Evolutionary conservation across 2,888 invertebrate species (phyloP).

Genomic region (Liodrosophila aerea): DNA sequence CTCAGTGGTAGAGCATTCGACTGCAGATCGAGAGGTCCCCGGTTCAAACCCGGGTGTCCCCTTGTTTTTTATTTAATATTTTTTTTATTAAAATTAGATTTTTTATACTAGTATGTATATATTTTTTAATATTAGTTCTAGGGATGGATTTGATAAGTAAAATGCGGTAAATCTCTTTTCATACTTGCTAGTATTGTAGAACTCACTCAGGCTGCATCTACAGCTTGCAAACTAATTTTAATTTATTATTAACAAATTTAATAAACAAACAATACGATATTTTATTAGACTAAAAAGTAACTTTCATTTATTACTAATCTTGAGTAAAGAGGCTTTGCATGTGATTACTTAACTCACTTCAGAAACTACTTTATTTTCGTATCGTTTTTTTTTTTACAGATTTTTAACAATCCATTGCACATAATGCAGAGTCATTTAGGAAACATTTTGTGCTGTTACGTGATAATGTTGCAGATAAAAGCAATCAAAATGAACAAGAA

Average conservation of each 20-base stretch:
- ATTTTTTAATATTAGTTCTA: background rate
- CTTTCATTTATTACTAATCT: constrained; percentile 5
- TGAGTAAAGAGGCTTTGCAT: constrained; percentile 14
- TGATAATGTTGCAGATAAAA: constrained; percentile 51
- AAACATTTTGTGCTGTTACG: constrained; percentile 35
- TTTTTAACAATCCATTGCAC: constrained; percentile 19
- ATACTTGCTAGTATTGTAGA: too few species aligned
- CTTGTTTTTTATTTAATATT: constrained; percentile 29
- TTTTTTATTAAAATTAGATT: background rate
- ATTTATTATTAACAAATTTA: too few species aligned
- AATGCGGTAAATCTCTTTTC: too few species aligned
- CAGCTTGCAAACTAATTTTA: too few species aligned
- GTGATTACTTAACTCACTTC: constrained; percentile 6
- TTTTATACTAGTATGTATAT: constrained; percentile 1
- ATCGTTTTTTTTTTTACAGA: constrained; percentile 8
- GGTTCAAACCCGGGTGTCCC: constrained; percentile 78
- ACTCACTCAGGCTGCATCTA: too few species aligned
- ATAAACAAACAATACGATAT: background rate
- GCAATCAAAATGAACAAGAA: constrained; percentile 24
- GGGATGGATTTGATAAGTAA: too few species aligned
- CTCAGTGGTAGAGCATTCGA: constrained; percentile 78
- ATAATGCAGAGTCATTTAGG: constrained; percentile 35
- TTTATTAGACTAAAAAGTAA: background rate
- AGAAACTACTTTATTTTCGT: constrained; percentile 5
- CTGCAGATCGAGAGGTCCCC: constrained; percentile 79